Evolutionary conservation across 2,888 invertebrate species (phyloP), one percentile per base, ranked within the genome.

Genomic region (Spilosoma lubricipeda): DNA sequence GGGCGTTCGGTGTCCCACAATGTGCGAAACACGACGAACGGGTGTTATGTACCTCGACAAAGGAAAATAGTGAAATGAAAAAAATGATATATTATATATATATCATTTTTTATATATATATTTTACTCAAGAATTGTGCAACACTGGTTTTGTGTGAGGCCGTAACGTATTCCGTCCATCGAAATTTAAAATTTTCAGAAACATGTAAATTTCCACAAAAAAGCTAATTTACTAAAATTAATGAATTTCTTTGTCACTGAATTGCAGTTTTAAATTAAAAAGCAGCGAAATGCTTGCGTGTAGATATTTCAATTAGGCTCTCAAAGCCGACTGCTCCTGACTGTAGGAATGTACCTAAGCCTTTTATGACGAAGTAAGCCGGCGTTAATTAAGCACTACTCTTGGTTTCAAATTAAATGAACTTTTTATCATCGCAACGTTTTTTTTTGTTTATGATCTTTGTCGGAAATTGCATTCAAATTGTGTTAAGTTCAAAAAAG

Each of bases 281-380:
- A 64, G 56, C 11, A 33, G 52, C 56, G 36, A 39, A n/a, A 66
- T 66, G 23, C 8, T 9, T 36, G 66, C 71, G 56, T 56, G 66
- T n/a, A 71, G 52, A 71, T 71, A 71, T 71, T 65, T 52, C 71
- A 71, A 66, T 66, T 71, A 66, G 36, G 36, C 27, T 39, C 8
- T 27, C n/a, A 33, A 70, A 52, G 66, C 11, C 71, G 45, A 52
- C 36, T 33, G 45, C 45, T 71, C 65, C 48, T 63, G 23, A 59
- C 39, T 30, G 48, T 15, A 30, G 20, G 7, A 23, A 71, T 64
- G 63, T 23, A 33, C 33, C 33, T 33, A 71, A 42, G 59, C 20
- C 59, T 42, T 70, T 69, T 70, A 63, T 59, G 42, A 63, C 59
- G 45, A 64, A 70, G 0, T 30, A 30, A 64, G 63, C 45, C 18